These are phyloP conservation scores for Pseudois nayaur DNA, from an alignment of 2,113 vertebrate species.

Conservation along the genomic window DNA sequence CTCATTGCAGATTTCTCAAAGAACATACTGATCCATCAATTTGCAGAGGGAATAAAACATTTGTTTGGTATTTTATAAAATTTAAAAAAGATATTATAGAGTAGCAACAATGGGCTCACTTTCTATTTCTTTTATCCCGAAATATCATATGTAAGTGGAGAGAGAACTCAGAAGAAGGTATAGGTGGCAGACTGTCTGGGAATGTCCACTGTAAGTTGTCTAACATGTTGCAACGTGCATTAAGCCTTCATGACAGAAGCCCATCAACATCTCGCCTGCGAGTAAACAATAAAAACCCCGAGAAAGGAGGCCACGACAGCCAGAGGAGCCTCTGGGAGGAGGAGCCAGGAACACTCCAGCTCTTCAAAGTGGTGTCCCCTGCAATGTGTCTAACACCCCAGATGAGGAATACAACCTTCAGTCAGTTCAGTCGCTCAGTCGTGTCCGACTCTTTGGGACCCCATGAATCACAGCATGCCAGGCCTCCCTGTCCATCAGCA, in stretches of 20 bases:
- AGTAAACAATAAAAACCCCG: background rate
- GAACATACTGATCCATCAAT: background rate
- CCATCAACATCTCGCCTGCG: background rate
- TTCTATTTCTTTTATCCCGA: background rate
- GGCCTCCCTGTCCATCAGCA: too few relatives aligned
- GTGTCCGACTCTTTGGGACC: fast-evolving
- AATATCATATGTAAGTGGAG: background rate
- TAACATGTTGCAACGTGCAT: background rate
- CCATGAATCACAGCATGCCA: fast-evolving
- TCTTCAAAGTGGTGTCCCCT: background rate
- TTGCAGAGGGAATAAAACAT: background rate
- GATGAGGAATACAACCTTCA: background rate
- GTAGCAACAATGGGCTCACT: background rate
- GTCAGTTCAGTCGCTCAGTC: too few relatives aligned
- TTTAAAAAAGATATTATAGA: background rate
- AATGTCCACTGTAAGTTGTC: background rate
- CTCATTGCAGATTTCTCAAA: background rate
- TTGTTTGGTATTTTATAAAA: background rate
- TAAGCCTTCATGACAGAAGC: background rate
- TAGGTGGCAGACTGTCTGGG: background rate
- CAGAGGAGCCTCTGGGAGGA: background rate
- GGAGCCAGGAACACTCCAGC: background rate
- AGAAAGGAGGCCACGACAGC: background rate
- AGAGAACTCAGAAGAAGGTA: background rate
- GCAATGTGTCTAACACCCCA: background rate